Conservation (phyloP, 2,113 vertebrate genomes). For the Dryoscopus gambensis region DNA sequence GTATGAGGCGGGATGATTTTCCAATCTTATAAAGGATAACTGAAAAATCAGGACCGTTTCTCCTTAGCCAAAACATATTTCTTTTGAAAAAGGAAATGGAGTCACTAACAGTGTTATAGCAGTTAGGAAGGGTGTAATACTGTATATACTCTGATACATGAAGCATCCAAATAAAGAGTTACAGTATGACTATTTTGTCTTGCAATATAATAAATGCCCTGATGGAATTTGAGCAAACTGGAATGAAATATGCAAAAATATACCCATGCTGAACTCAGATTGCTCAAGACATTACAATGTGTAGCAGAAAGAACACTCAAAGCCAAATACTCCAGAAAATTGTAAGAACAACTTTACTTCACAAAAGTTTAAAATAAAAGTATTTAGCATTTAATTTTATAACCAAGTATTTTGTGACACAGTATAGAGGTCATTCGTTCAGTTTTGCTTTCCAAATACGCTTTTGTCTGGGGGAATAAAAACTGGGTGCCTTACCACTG, state of each 20-base stretch:
- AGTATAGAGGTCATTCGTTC: not conserved
- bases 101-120: not conserved
- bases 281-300: not conserved
- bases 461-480: not conserved
- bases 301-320: not conserved
- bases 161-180: not conserved
- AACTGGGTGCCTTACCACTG: slow-evolving; percentile 64
- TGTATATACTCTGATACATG: too few relatives aligned
- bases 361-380: not conserved
- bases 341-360: not conserved
- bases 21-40: not conserved
- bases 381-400: not conserved
- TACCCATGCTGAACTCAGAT: not conserved
- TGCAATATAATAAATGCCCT: not conserved
- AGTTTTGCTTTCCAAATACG: not conserved
- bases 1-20: not conserved
- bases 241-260: not conserved
- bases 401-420: not conserved
- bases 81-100: not conserved
- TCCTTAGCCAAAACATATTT: not conserved
- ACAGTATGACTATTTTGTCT: not conserved
- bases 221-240: not conserved
- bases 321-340: not conserved
- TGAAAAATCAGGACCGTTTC: not conserved
- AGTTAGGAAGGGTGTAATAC: not conserved